Evolutionary conservation across 2,888 invertebrate genomes (phyloP), one percentile per base, ranked within the genome.

Genomic region (Habrosyne pyritoides): DNA sequence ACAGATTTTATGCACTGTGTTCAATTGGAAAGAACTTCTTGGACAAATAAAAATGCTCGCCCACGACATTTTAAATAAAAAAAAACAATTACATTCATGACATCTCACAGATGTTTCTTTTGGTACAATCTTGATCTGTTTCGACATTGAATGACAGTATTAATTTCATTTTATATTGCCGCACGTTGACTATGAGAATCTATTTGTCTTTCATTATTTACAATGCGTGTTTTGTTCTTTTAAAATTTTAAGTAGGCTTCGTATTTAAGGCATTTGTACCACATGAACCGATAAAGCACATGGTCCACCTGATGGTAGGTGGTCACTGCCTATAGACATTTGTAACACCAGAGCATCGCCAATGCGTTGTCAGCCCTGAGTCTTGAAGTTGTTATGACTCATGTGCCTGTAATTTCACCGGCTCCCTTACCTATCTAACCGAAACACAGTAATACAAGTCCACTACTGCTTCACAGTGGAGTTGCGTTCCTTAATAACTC

Each of bases 21-120:
- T 55, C 49, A 71, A 67, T 47, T 79, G 73, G 65, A 77, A 81
- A 46, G 61, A 61, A 63, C 54, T 54, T 49, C 53, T 60, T 69
- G 66, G 66, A 77, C 75, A 81, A 80, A 81, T 75, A 80, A 75
- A 77, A 77, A 67, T 65, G 70, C 71, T 75, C 79, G 67, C 76
- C 79, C 64, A 79, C 80, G 75, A 81, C 71, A 80, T 75, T 67
- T 64, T 66, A 73, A 77, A 76, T 71, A 82, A 77, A 85, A 84
- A n/a, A 82, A 83, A 84, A 84, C 83, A 83, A 86, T 86, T 85
- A 83, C 77, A 73, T 73, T 76, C 77, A 78, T 77, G 82, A 84
- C 84, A 81, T 78, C 78, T 79, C 71, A 57, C 74, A 60, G 75
- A 61, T 66, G 70, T 77, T 73, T 77, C 79, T 76, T 69, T 78